These are phyloP conservation scores for Sebastiscus tertius DNA, from an alignment of 2,797 vertebrate species.

Conservation along the genomic window DNA sequence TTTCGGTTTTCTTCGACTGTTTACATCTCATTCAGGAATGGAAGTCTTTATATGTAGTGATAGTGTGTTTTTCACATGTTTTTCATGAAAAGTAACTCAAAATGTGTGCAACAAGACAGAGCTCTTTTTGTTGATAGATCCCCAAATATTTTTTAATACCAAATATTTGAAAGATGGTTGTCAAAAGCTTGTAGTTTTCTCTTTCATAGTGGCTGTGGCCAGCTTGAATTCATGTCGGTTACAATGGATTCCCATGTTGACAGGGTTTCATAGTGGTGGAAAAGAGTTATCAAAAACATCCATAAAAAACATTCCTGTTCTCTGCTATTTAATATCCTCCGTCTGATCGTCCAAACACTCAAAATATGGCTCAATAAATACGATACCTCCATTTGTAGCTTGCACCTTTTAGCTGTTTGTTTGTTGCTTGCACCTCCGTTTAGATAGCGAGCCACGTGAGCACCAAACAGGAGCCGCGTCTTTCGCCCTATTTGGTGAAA, in stretches of 20 bases:
- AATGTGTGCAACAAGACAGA: not conserved
- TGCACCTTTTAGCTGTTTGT: slow-evolving; percentile 18
- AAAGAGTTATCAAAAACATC: not conserved
- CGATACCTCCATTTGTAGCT: not conserved
- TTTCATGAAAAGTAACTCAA: not conserved
- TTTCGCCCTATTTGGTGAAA: slow-evolving; percentile 47
- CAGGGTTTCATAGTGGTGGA: not conserved
- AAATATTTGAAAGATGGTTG: not conserved
- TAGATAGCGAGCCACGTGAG: not conserved
- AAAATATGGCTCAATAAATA: not conserved
- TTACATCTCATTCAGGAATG: not conserved
- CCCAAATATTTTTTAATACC: not conserved
- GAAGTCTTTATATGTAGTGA: not conserved
- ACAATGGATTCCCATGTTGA: not conserved
- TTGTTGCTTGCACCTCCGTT: slow-evolving; percentile 9
- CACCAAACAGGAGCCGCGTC: slow-evolving; percentile 11
- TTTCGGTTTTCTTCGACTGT: slow-evolving; percentile 4
- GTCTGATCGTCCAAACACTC: not conserved
- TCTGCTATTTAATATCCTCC: not conserved
- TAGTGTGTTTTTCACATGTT: not conserved
- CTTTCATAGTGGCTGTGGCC: not conserved
- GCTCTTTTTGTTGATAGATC: not conserved
- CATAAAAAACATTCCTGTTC: not conserved
- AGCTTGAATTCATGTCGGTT: not conserved
- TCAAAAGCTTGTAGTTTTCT: not conserved